Evolutionary conservation across 2,888 invertebrate species (phyloP).

Genomic region (Drosophila falleni): DNA sequence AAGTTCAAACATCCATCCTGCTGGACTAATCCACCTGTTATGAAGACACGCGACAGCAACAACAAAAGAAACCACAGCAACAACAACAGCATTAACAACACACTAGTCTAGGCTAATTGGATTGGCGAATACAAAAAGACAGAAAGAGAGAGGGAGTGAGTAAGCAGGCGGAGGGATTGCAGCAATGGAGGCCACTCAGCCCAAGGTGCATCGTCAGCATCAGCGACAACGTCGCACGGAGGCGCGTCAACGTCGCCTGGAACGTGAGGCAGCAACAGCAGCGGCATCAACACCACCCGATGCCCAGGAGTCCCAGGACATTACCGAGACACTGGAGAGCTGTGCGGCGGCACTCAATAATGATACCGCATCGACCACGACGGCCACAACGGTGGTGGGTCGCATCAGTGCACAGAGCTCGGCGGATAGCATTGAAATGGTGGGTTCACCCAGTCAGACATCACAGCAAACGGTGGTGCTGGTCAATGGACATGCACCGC

Average conservation of each 20-base stretch:
- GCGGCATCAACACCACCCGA: constrained; percentile 56
- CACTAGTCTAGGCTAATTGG: constrained; percentile 21
- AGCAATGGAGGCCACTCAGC: constrained; percentile 83
- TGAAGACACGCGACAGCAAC: constrained; percentile 57
- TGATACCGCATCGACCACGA: constrained; percentile 41
- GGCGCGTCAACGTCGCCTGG: constrained; percentile 82
- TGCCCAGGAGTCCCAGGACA: constrained; percentile 49
- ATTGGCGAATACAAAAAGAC: constrained; percentile 15
- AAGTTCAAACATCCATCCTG: constrained; percentile 44
- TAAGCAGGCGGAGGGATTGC: neutral
- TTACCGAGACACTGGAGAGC: constrained; percentile 50
- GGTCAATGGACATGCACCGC: constrained; percentile 81
- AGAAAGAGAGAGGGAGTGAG: neutral
- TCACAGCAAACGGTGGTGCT: constrained; percentile 82
- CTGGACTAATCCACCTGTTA: constrained; percentile 75
- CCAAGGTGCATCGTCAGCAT: constrained; percentile 85
- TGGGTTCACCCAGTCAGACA: constrained; percentile 72
- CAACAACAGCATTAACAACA: neutral
- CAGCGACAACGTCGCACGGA: constrained; percentile 83
- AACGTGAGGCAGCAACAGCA: constrained; percentile 74
- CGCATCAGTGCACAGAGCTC: constrained; percentile 75
- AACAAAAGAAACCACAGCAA: constrained; percentile 9
- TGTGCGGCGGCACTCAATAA: constrained; percentile 64
- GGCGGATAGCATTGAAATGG: constrained; percentile 74
- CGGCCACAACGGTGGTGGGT: constrained; percentile 57